Conservation (phyloP, 2,797 vertebrate genomes). For the Sibirionetta formosa region DNA sequence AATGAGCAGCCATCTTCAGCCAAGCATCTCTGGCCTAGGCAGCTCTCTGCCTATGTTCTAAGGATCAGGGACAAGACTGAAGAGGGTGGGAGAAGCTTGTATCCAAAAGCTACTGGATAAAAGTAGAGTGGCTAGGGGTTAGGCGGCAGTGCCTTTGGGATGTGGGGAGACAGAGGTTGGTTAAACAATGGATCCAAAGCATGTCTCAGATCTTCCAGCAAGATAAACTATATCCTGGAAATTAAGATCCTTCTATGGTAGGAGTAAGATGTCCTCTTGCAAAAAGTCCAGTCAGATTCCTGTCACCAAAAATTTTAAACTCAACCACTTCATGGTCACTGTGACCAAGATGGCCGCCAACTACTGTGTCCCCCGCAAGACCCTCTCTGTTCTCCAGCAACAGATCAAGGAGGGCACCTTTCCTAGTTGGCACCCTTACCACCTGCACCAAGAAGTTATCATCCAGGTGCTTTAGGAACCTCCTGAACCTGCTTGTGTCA, state of each 20-base stretch:
- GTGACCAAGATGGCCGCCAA: too few relatives aligned
- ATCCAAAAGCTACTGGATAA: not conserved
- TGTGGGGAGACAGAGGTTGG: not conserved
- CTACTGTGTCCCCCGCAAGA: too few relatives aligned
- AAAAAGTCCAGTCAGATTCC: not conserved
- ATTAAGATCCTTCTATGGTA: not conserved
- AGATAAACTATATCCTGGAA: not conserved
- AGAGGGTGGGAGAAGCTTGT: not conserved
- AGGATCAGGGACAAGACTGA: not conserved
- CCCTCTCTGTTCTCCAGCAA: too few relatives aligned
- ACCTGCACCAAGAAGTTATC: too few relatives aligned
- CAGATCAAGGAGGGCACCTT: too few relatives aligned
- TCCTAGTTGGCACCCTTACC: too few relatives aligned
- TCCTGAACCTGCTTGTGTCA: too few relatives aligned
- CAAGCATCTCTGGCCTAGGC: not conserved
- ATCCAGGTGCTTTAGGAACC: too few relatives aligned
- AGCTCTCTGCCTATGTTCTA: not conserved
- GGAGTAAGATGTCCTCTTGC: not conserved
- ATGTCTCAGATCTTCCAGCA: not conserved
- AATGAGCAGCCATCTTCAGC: not conserved
- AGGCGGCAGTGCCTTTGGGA: rapidly evolving
- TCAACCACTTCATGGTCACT: too few relatives aligned
- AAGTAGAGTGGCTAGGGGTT: rapidly evolving
- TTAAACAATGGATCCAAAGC: not conserved
- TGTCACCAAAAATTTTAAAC: too few relatives aligned